These are phyloP conservation scores for Coelogynopora nodosa DNA, from an alignment of 2,888 invertebrate species.

Conservation along the genomic window DNA sequence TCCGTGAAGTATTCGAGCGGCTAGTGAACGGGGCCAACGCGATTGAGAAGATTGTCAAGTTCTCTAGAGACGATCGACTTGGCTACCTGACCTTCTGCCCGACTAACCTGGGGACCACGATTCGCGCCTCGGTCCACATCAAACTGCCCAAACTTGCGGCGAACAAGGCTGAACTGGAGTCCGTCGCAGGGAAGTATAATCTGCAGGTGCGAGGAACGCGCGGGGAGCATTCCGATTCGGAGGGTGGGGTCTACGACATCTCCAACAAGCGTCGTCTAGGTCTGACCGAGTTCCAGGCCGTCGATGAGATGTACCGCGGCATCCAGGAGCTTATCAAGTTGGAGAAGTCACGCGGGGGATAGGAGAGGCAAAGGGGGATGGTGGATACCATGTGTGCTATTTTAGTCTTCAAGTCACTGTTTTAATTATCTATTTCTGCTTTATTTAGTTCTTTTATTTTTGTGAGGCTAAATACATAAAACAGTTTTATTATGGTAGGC, in stretches of 20 bases:
- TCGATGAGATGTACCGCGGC: constrained; percentile 39
- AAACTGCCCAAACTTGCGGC: constrained; percentile 67
- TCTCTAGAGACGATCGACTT: not conserved
- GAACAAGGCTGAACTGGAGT: not conserved
- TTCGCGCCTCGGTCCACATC: constrained; percentile 94
- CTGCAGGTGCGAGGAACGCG: not conserved
- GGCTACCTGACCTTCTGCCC: constrained; percentile 82
- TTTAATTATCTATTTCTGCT: too few species aligned
- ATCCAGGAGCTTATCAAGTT: constrained; percentile 39
- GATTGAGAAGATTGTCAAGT: constrained; percentile 47
- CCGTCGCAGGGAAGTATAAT: not conserved
- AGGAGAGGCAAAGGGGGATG: too few species aligned
- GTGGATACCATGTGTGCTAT: too few species aligned
- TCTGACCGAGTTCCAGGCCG: constrained; percentile 37
- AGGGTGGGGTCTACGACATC: constrained; percentile 40
- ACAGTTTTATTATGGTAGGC: too few species aligned
- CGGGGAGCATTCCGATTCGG: constrained; percentile 40
- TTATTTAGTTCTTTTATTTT: too few species aligned
- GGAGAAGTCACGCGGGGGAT: not conserved
- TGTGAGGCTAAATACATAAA: too few species aligned
- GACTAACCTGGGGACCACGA: constrained; percentile 78
- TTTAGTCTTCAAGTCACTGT: too few species aligned
- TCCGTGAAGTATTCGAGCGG: constrained; percentile 54
- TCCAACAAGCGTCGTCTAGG: constrained; percentile 38
- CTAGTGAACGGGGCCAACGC: constrained; percentile 61